Base-by-base conservation (phyloP, 2,113 vertebrate genomes). In the Aphyosemion australe region DNA sequence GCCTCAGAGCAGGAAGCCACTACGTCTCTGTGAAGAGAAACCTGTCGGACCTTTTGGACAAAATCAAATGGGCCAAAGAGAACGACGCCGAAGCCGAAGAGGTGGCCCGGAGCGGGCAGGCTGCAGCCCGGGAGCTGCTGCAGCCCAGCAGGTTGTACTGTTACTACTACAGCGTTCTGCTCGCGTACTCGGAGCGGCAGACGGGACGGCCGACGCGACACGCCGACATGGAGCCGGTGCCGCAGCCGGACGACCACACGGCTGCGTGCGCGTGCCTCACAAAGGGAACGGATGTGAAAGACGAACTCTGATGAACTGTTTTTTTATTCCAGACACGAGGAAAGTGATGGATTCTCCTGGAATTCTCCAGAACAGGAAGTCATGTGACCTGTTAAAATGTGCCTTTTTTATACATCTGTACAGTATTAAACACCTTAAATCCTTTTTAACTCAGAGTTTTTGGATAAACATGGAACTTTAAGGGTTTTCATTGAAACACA, bases 111-210 rank as follows among this genome's bases (percentile, higher is more conserved):
- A 91, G 82, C 37, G 95, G 95, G 15, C 97, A 98, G 53, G 12
- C 74, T 9, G 43, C 65, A 5, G 93, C 92, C 60, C 87, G 95
- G 72, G 93, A 95, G 43, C 86, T 96, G 51, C 92, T 98, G 14
- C 94, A 97, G 83, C 95, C 96, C 18, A 90, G 90, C 78, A 88
- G 93, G 45, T 84, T 98, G 57, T 98, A 96, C 87, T 97, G 95
- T 77, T 98, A 98, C 88, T 97, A 96, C 87, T 93, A 94, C 72
- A 73, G 67, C 31, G 95, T 96, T 0, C 80, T 97, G 5, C 89
- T 91, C 87, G 91, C 85, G 67, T 98, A 98, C 1, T 89, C 95
- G 0, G 52, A 90, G 72, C 91, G 89, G 39, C 95, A 97, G 91
- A 77, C 62, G 13, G 92, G 87, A 54, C 89, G 74, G 64, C 95